These are phyloP conservation scores for Megathymus violae DNA, from an alignment of 1,140 invertebrate genomes.

Conservation along the genomic window DNA sequence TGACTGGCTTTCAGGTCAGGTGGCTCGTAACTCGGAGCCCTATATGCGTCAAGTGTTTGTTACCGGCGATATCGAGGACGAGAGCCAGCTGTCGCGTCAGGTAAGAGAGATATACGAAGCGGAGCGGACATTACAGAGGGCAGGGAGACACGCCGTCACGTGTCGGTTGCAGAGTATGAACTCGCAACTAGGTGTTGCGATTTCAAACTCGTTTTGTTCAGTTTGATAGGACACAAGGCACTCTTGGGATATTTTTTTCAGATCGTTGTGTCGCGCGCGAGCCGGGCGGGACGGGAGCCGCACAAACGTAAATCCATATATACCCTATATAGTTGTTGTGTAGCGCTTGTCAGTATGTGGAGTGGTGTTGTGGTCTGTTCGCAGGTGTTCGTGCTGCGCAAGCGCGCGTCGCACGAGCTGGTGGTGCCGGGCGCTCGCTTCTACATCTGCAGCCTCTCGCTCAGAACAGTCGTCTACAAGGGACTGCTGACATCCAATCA, in stretches of 20 bases:
- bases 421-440: conserved; percentile 93
- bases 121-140: neutral
- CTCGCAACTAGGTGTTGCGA: conserved; percentile 61
- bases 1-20: conserved; percentile 85
- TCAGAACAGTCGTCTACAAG: conserved; percentile 97
- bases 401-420: conserved; percentile 95
- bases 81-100: conserved; percentile 85
- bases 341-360: conserved; percentile 33
- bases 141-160: neutral
- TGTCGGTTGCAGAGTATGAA: conserved; percentile 64
- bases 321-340: conserved; percentile 49
- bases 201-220: conserved; percentile 62
- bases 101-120: conserved; percentile 67
- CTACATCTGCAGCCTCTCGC: conserved; percentile 98
- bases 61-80: conserved; percentile 86
- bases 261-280: conserved; percentile 64
- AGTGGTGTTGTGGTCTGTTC: conserved; percentile 53
- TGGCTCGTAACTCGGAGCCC: conserved; percentile 97
- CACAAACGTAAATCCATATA: conserved; percentile 70
- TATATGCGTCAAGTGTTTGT: conserved; percentile 98
- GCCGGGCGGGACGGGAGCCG: conserved; percentile 50
- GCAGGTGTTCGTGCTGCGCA: conserved; percentile 95
- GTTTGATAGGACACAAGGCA: conserved; percentile 58
- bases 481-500: conserved; percentile 98
- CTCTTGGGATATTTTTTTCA: conserved; percentile 76